phyloP scores from a whole-genome alignment of 2,888 invertebrate species.

The Hydriomena furcata region DNA sequence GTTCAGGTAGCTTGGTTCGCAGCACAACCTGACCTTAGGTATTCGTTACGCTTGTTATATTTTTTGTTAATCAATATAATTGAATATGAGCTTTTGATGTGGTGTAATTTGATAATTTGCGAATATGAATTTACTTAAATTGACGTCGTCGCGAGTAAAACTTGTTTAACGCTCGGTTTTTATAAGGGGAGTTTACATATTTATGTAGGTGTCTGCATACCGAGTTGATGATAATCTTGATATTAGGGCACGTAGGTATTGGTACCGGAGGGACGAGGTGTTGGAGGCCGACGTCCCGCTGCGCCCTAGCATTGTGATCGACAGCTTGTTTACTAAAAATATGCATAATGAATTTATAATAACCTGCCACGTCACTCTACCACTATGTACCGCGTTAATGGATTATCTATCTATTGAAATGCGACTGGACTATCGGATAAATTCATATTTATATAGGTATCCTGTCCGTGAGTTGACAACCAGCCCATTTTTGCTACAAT shows the following conservation, averaged over 20 bases:
- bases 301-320: conserved; percentile 79
- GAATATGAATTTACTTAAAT: conserved; percentile 63
- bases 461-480: conserved; percentile 29
- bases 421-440: conserved; percentile 34
- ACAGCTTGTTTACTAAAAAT: conserved; percentile 84
- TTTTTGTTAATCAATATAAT: conserved; percentile 70
- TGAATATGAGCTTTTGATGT: conserved; percentile 73
- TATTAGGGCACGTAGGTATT: conserved; percentile 60
- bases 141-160: conserved; percentile 55
- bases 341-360: conserved; percentile 84
- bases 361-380: conserved; percentile 61
- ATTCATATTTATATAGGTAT: conserved; percentile 34
- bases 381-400: conserved; percentile 43
- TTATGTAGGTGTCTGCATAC: conserved; percentile 42
- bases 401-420: conserved; percentile 42
- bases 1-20: conserved; percentile 76
- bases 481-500: conserved; percentile 25
- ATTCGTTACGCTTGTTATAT: conserved; percentile 74
- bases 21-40: conserved; percentile 78
- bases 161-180: conserved; percentile 55
- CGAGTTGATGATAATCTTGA: conserved; percentile 56
- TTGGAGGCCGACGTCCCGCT: conserved; percentile 73
- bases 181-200: conserved; percentile 42
- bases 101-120: conserved; percentile 77
- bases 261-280: conserved; percentile 59